These are phyloP conservation scores for Hippocampus comes DNA, from an alignment of 2,113 vertebrate genomes.

Conservation along the genomic window DNA sequence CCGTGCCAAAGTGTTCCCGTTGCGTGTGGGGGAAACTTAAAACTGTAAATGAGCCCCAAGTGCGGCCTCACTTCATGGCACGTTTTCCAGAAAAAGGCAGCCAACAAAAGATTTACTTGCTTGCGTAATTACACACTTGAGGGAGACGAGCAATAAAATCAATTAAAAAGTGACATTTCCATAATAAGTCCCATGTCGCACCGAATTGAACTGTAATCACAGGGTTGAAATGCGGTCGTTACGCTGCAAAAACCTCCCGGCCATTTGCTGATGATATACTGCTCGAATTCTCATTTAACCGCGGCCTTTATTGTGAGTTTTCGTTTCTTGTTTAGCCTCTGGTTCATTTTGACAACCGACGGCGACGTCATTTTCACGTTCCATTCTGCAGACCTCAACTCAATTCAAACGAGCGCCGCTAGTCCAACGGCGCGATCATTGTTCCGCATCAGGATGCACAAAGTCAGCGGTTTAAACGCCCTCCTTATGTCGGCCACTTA, in stretches of 20 bases:
- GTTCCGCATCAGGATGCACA: constrained; percentile 8
- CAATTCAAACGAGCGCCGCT: not conserved
- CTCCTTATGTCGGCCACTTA: constrained; percentile 7
- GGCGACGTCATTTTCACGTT: not conserved
- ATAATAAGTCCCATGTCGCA: too few species aligned
- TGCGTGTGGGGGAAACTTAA: too few species aligned
- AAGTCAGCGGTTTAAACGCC: constrained; percentile 15
- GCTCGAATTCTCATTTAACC: not conserved
- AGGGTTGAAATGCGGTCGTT: not conserved
- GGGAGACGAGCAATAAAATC: too few species aligned
- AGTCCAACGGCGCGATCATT: constrained; percentile 8
- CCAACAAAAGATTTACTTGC: too few species aligned
- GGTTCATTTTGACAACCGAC: not conserved
- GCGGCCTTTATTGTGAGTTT: not conserved
- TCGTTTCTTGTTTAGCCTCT: not conserved
- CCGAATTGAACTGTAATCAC: not conserved
- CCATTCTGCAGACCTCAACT: not conserved
- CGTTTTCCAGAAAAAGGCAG: too few species aligned
- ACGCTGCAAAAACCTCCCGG: not conserved
- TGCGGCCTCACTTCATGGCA: too few species aligned
- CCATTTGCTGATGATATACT: not conserved
- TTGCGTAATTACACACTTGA: too few species aligned
- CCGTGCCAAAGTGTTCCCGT: too few species aligned
- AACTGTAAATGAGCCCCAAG: too few species aligned
- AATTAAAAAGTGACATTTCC: too few species aligned